phyloP scores from a whole-genome alignment of 2,797 vertebrate species.

The Bradypodion pumilum region DNA sequence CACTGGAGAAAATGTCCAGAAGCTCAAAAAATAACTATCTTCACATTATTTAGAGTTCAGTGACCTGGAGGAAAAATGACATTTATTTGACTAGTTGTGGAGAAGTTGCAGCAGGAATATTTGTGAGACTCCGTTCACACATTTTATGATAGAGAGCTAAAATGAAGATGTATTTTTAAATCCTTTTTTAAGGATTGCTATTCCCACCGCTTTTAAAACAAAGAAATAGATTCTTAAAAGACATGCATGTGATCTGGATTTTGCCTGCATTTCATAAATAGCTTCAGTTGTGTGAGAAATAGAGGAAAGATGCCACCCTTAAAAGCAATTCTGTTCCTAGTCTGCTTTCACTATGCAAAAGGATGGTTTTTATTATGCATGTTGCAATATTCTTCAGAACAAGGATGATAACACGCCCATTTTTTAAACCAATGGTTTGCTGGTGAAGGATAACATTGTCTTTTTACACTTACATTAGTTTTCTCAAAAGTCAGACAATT shows the following conservation, averaged over 20 bases:
- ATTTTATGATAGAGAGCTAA: background rate
- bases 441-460: background rate
- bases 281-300: no score
- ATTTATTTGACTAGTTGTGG: background rate
- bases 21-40: background rate
- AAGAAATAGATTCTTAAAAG: background rate
- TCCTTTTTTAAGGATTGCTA: background rate
- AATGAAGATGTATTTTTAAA: background rate
- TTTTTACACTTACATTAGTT: constrained; percentile 14
- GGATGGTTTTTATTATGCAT: background rate
- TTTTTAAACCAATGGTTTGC: background rate
- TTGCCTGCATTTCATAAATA: background rate
- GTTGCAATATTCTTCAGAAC: constrained; percentile 2
- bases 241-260: background rate
- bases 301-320: background rate
- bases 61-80: background rate
- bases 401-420: constrained; percentile 7
- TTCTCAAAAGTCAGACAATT: background rate
- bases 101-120: background rate
- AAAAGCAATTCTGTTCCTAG: constrained; percentile 1
- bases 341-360: constrained; percentile 6
- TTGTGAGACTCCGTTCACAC: background rate
- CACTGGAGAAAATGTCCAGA: background rate
- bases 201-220: background rate
- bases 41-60: background rate